A percentile compares a stretch with the other conserved stretches of the same genome.
These are phyloP conservation scores for Campopleginae sp. DNA, from an alignment of 2,888 invertebrate genomes.

Conservation along the genomic window DNA sequence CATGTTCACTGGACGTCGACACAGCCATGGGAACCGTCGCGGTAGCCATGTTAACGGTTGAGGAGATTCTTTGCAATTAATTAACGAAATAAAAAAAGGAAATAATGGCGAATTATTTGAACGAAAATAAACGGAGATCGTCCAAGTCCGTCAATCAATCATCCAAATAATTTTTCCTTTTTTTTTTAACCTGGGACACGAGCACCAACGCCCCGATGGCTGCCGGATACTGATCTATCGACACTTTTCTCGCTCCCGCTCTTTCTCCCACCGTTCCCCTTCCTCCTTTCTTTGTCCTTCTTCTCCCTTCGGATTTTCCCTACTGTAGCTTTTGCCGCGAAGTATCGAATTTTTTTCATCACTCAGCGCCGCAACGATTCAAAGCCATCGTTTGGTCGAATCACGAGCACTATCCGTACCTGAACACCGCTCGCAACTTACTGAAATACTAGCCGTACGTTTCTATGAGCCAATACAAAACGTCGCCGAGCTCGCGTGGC, in stretches of 20 bases:
- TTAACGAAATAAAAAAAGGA: background rate
- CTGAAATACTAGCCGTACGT: slow-evolving; percentile 57
- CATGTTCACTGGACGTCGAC: slow-evolving; percentile 47
- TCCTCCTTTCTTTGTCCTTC: background rate
- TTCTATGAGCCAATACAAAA: slow-evolving; percentile 56
- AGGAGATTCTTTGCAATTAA: background rate
- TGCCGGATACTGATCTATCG: background rate
- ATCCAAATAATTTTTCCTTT: background rate
- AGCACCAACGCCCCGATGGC: slow-evolving; percentile 48
- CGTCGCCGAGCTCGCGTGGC: slow-evolving; percentile 58
- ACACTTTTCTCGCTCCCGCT: slow-evolving; percentile 4
- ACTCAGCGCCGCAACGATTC: slow-evolving; percentile 22
- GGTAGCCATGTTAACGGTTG: slow-evolving; percentile 64
- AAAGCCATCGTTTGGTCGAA: slow-evolving; percentile 33
- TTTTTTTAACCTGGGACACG: background rate
- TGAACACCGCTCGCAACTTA: slow-evolving; percentile 58
- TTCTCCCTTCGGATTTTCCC: background rate
- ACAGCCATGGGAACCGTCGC: slow-evolving; percentile 59
- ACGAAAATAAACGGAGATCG: background rate
- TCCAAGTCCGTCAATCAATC: background rate
- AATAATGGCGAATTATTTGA: background rate
- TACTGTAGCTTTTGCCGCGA: slow-evolving; percentile 11
- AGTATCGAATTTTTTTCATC: slow-evolving; percentile 19
- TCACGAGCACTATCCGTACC: slow-evolving; percentile 58
- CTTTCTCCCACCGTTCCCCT: background rate